Evolutionary conservation across 2,113 vertebrate genomes (phyloP), one percentile per base, ranked within the genome.

Genomic region (Phrynosoma blainvillii): DNA sequence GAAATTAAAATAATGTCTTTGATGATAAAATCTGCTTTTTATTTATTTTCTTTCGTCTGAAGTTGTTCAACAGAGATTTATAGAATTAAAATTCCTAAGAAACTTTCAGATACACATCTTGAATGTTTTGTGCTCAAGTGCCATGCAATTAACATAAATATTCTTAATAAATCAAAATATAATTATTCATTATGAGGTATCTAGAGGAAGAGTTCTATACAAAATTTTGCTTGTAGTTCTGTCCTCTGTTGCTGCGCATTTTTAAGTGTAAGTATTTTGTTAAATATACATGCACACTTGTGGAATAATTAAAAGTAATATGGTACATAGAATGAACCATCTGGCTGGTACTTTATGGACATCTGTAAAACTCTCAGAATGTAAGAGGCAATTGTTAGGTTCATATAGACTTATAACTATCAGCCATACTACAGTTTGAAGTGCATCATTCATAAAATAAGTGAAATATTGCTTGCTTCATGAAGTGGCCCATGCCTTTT

Each of bases 21-120:
- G 79, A 62, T 87, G 25, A 65, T 75, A 40, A 68, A 66, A 86
- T 86, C 65, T 66, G 82, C 65, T 42, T 75, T 88, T 77, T 88
- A 88, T 83, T 88, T 84, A 78, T 84, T 88, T 59, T 42, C 73
- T 30, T 76, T 88, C 79, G 59, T 88, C 36, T 86, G 79, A 85
- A 65, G 77, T 78, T 78, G 71, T 85, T 85, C 84, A 54, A 52
- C 42, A 68, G 71, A 59, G 47, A 13, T 70, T 86, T 77, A 68
- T 76, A 27, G 20, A 80, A 86, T 85, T 85, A 82, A 65, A 73
- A 85, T 85, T 75, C 82, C 68, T 1, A 0, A 82, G 32, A 59
- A 21, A 16, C 79, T 86, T 86, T 86, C 79, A 89, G 65, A 62
- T 82, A 86, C 30, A 70, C 36, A 62, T 65, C n/a, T 81, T 59